phyloP scores from a whole-genome alignment of 1,140 invertebrate genomes.

The Tetranychus urticae region DNA sequence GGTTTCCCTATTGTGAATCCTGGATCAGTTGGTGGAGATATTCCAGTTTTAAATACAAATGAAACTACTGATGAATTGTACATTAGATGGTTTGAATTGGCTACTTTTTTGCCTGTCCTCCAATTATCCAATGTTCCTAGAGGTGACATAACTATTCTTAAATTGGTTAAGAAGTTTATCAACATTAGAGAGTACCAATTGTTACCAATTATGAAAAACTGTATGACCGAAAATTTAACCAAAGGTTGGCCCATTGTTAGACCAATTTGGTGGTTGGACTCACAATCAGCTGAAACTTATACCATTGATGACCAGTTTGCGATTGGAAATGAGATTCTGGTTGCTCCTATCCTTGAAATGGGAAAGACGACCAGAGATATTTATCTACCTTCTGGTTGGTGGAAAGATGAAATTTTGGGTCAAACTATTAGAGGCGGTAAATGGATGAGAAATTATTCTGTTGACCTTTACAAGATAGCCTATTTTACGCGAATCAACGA shows the following conservation, averaged over 20 bases:
- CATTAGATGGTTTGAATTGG: conserved; percentile 74
- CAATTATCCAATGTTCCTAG: conserved; percentile 69
- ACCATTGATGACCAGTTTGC: conserved; percentile 65
- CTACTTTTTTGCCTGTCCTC: conserved; percentile 73
- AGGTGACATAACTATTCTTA: conserved; percentile 50
- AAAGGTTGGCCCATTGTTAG: conserved; percentile 56
- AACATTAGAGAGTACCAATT: conserved; percentile 26
- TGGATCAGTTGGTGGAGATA: conserved; percentile 69
- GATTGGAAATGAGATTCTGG: conserved; percentile 66
- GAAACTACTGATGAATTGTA: conserved; percentile 38
- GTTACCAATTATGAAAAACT: conserved; percentile 16
- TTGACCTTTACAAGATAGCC: conserved; percentile 48
- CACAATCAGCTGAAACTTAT: conserved; percentile 47
- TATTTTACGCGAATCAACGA: conserved; percentile 32
- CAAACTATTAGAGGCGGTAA: conserved; percentile 57
- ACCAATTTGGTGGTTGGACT: conserved; percentile 74
- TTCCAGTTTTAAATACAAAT: conserved; percentile 2
- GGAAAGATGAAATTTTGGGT: conserved; percentile 65
- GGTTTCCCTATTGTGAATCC: conserved; percentile 80
- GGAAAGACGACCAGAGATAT: conserved; percentile 39
- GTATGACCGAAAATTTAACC: conserved; percentile 37
- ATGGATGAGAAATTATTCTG: conserved; percentile 65
- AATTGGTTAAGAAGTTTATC: conserved; percentile 43
- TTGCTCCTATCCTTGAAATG: conserved; percentile 57
- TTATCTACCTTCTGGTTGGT: conserved; percentile 61